Evolutionary conservation across 2,797 vertebrate species (phyloP).

Genomic region (Odontamblyopus lacepedii): DNA sequence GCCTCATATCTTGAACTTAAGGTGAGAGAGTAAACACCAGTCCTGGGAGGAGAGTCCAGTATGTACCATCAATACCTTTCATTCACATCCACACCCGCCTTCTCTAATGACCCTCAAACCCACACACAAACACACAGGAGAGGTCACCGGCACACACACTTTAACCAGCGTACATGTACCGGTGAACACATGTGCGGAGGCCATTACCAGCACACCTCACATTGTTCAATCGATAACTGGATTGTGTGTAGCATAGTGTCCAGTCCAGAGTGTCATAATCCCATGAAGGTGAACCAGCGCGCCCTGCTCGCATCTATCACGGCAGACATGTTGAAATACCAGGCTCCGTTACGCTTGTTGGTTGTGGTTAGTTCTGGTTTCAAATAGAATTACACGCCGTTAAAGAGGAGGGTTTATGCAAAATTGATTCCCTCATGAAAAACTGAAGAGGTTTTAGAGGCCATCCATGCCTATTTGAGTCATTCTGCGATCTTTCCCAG

Average conservation of each 20-base stretch:
- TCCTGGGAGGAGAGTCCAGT: too few relatives aligned
- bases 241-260: constrained; percentile 15
- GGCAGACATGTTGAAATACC: neutral
- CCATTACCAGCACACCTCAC: constrained; percentile 26
- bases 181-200: constrained; percentile 3
- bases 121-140: constrained; percentile 35
- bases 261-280: constrained; percentile 40
- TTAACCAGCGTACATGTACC: constrained; percentile 17
- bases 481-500: too few relatives aligned
- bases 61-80: too few relatives aligned
- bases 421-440: too few relatives aligned
- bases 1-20: too few relatives aligned
- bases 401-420: too few relatives aligned
- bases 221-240: constrained; percentile 33
- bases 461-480: too few relatives aligned
- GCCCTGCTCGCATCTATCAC: constrained; percentile 16
- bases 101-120: constrained; percentile 19
- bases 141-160: constrained; percentile 15
- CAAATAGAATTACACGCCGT: neutral
- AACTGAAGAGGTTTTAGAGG: too few relatives aligned
- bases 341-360: neutral
- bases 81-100: neutral
- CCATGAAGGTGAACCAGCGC: constrained; percentile 36
- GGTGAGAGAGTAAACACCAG: too few relatives aligned
- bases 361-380: neutral